A percentile compares a stretch with the other conserved stretches of the same genome.
These are phyloP conservation scores for Cathartes aura DNA, from an alignment of 2,113 vertebrate species.

Conservation along the genomic window DNA sequence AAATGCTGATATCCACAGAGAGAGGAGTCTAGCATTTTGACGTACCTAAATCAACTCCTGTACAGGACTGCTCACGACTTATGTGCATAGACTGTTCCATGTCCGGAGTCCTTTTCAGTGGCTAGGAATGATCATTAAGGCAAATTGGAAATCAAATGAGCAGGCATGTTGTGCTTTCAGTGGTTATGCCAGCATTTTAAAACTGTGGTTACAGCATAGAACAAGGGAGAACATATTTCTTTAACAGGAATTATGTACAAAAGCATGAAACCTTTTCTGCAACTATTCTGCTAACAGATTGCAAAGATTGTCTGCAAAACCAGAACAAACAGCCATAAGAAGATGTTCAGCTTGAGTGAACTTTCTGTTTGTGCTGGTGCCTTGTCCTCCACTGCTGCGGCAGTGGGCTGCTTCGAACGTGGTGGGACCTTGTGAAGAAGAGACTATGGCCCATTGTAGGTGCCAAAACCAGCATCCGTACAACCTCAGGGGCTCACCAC, in stretches of 20 bases:
- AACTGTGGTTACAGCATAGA: neutral
- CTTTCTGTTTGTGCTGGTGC: neutral
- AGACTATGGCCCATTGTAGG: neutral
- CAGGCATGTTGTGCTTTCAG: neutral
- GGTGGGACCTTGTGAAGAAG: neutral
- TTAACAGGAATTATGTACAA: neutral
- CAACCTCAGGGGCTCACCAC: neutral
- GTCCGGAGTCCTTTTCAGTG: constrained; percentile 48
- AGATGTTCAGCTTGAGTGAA: neutral
- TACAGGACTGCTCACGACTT: neutral
- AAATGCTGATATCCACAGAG: neutral
- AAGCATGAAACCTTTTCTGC: neutral
- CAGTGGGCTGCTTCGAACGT: rapidly evolving
- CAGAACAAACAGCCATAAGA: neutral
- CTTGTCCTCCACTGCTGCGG: neutral
- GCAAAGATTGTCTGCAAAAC: neutral
- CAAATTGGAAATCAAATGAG: neutral
- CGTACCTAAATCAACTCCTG: constrained; percentile 13
- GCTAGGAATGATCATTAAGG: neutral
- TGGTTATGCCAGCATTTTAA: neutral
- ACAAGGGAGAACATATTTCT: neutral
- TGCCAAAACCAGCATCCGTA: neutral
- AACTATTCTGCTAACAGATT: neutral
- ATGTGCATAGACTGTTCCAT: neutral
- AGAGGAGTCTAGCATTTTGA: constrained; percentile 32